Evolutionary conservation across 2,888 invertebrate genomes (phyloP), one percentile per base, ranked within the genome.

Genomic region (Lasioglossum calceatum): DNA sequence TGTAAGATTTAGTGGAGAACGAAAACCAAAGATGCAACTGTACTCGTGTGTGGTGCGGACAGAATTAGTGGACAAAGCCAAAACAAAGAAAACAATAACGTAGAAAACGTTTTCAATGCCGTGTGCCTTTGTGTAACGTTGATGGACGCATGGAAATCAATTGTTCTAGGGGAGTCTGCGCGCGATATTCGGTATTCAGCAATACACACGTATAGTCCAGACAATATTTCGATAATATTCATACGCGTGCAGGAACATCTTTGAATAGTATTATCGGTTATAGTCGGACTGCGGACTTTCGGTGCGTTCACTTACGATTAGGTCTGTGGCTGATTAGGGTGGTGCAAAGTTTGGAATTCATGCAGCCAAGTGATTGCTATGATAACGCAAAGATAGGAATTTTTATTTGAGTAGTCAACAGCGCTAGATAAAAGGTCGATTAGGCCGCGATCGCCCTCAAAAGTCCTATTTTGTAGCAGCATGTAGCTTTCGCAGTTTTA

Each of bases 41-140:
- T 74, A 80, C 32, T 77, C 64, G 70, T 76, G 50, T 58, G 58
- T 23, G 36, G 27, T 58, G 58, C 71, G 67, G 47, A 81, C 81
- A 75, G 72, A 78, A 78, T 71, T 74, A 61, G 70, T 42, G 36
- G 39, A 39, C 10, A 70, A 39, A 58, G 58, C 58, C n/a, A 27
- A 58, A 58, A 32, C 32, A 32, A 32, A 32, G 32, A 2, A 67
- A 36, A 44, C n/a, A 23, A n/a, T 71, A 36, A 71, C n/a, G 16
- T 36, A n/a, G 75, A 79, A 85, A 47, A 82, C 74, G 64, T 32
- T 32, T 79, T 77, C 44, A 86, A 87, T 58, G 72, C 82, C 78
- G 83, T 87, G 83, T 87, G 84, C 87, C 85, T 88, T 90, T 74
- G 79, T 73, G 75, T 86, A 73, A 86, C 81, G 72, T 84, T 88